Base-by-base conservation (phyloP, 1,140 invertebrate species). In the Pseudomyrmex pallidus region DNA sequence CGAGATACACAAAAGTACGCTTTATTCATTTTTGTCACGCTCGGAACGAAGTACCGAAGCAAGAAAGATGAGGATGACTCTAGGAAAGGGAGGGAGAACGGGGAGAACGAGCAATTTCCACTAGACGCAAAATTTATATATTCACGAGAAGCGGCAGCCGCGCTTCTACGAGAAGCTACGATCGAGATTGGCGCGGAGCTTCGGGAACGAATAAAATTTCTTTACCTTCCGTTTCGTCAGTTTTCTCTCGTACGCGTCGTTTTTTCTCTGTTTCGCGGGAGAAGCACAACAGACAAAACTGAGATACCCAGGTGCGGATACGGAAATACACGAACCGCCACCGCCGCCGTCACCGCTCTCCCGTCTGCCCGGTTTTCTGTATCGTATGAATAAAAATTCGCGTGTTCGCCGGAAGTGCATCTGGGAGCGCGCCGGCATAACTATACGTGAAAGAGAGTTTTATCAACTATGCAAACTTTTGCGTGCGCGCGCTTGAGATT, bases 11-110 rank as follows among this genome's bases (percentile, higher is more conserved):
- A 35, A 35, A 87, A 76, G 67, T 80, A 73, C 66, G 80, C 57
- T 61, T 85, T 90, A 80, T 44, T 87, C 80, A 90, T 90, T 88
- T 88, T 72, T 61, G 61, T 82, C 86, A 84, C 86, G 85, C 80
- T 52, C 44, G 35, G 44, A 35, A 83, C 62, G 64, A 86, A 59
- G 59, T 61, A 76, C 59, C 73, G 85, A 44, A 48, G 59, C 52
- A 78, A 80, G 85, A 85, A 87, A 86, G 68, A 88, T 44, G 64
- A 17, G 15, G n/a, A 20, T 48, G 52, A 25, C 10, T 48, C n/a
- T 5, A 10, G 46, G 48, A 44, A 44, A 44, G 13, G 22, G 35
- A 10, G 17, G 15, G 35, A 35, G 35, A 7, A 35, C 8, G 15
- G 2, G n/a, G 17, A 10, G 35, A 7, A 35, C 35, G 35, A 10